These are phyloP conservation scores for Anabas testudineus DNA, from an alignment of 2,797 vertebrate species.

Conservation along the genomic window DNA sequence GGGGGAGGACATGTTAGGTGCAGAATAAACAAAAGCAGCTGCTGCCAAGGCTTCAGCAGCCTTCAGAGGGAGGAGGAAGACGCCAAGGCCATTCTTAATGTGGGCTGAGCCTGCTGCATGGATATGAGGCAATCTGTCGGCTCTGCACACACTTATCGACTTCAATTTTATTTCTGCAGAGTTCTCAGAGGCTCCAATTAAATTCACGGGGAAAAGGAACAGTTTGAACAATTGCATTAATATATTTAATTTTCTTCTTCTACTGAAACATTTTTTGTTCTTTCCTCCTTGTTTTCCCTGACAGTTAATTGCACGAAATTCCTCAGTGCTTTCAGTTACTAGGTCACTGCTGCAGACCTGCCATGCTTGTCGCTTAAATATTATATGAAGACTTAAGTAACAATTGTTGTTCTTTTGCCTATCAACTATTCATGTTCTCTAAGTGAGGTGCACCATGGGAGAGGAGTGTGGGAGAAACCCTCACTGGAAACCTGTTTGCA, in stretches of 20 bases:
- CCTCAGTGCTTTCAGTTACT: slow-evolving; percentile 58
- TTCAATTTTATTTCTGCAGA: slow-evolving; percentile 57
- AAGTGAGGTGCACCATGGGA: slow-evolving; percentile 76
- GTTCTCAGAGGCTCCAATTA: slow-evolving; percentile 72
- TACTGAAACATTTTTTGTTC: slow-evolving; percentile 31
- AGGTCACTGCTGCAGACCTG: slow-evolving; percentile 53
- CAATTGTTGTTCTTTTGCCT: slow-evolving; percentile 84
- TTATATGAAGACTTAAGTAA: slow-evolving; percentile 86
- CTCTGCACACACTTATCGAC: slow-evolving; percentile 39
- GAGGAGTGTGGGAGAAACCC: slow-evolving; percentile 47
- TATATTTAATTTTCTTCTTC: slow-evolving; percentile 58
- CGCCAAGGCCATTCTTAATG: slow-evolving; percentile 60
- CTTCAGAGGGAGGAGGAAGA: slow-evolving; percentile 57
- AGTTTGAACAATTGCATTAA: slow-evolving; percentile 51
- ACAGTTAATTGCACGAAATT: slow-evolving; percentile 67
- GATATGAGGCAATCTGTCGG: slow-evolving; percentile 67
- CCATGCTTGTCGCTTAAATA: slow-evolving; percentile 77
- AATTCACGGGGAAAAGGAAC: slow-evolving; percentile 49
- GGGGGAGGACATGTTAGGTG: slow-evolving; percentile 70
- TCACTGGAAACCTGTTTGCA: slow-evolving; percentile 40
- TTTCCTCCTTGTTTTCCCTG: slow-evolving; percentile 36
- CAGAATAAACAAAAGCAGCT: slow-evolving; percentile 79
- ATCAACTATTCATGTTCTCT: slow-evolving; percentile 83
- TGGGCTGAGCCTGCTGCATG: slow-evolving; percentile 50
- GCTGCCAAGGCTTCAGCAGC: slow-evolving; percentile 61